These are phyloP conservation scores for Idaea straminata DNA, from an alignment of 2,888 invertebrate genomes.

Conservation along the genomic window DNA sequence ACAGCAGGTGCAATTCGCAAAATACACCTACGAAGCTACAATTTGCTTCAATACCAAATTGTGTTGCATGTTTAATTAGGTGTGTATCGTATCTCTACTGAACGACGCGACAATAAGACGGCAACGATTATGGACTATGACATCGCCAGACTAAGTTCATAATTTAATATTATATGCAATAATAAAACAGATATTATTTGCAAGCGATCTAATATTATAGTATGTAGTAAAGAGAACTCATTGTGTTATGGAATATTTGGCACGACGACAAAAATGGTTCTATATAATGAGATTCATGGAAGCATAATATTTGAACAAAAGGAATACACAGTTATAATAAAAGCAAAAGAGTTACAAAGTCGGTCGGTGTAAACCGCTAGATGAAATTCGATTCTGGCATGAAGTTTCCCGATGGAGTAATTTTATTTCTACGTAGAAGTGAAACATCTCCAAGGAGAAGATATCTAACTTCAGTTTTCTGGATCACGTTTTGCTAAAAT, in stretches of 20 bases:
- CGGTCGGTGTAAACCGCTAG: constrained; percentile 34
- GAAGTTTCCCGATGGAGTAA: constrained; percentile 33
- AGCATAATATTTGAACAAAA: constrained; percentile 16
- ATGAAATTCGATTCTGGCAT: constrained; percentile 40
- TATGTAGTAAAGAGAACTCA: constrained; percentile 14
- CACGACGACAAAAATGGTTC: constrained; percentile 31
- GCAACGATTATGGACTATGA: neutral
- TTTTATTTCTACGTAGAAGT: constrained; percentile 36
- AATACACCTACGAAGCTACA: constrained; percentile 11
- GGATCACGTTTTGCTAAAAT: constrained; percentile 30
- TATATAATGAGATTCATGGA: constrained; percentile 23
- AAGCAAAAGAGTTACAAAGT: constrained; percentile 23
- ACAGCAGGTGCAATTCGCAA: constrained; percentile 10
- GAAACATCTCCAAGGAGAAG: constrained; percentile 25
- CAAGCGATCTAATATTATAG: neutral
- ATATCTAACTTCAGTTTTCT: constrained; percentile 17
- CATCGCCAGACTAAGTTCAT: neutral
- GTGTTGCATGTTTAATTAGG: neutral
- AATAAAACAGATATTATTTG: neutral
- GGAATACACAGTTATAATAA: constrained; percentile 14
- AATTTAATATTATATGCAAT: neutral
- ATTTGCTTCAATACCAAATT: neutral
- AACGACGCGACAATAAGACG: neutral
- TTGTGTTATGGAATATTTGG: constrained; percentile 36
- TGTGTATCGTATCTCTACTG: neutral